phyloP scores from a whole-genome alignment of 1,140 invertebrate genomes.

The Tetramorium simillimum region DNA sequence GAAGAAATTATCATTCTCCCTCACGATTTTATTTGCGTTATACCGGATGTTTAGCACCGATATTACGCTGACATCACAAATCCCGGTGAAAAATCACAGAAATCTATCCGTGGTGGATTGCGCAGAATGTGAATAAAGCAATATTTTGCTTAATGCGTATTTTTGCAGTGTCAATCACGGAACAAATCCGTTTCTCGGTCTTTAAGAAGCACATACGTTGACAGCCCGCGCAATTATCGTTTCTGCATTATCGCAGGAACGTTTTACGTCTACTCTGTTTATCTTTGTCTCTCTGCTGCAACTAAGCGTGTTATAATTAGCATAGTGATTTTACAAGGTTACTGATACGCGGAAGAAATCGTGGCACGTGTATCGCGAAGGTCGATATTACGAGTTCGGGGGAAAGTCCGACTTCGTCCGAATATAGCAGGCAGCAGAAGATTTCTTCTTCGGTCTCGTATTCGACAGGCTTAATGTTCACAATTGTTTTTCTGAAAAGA shows the following conservation, averaged over 20 bases:
- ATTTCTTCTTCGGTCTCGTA: neutral
- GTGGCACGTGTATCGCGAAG: conserved; percentile 25
- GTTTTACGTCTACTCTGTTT: conserved; percentile 18
- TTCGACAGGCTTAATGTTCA: neutral
- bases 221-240: conserved; percentile 40
- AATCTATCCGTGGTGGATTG: neutral
- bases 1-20: neutral
- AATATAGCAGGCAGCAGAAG: neutral
- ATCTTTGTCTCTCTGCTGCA: conserved; percentile 20
- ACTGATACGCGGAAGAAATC: conserved; percentile 15
- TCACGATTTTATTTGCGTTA: neutral
- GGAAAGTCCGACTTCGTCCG: conserved; percentile 23
- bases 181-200: neutral
- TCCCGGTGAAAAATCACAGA: conserved; percentile 13
- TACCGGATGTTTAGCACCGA: conserved; percentile 14
- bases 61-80: neutral
- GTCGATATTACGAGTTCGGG: conserved; percentile 14
- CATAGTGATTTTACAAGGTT: conserved; percentile 47
- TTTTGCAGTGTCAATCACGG: neutral
- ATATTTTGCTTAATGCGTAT: neutral
- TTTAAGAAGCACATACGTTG: neutral
- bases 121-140: neutral
- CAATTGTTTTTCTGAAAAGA: neutral
- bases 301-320: conserved; percentile 41
- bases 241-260: neutral